Evolutionary conservation across 2,797 vertebrate genomes (phyloP).

Genomic region (Benthosema pterotum): DNA sequence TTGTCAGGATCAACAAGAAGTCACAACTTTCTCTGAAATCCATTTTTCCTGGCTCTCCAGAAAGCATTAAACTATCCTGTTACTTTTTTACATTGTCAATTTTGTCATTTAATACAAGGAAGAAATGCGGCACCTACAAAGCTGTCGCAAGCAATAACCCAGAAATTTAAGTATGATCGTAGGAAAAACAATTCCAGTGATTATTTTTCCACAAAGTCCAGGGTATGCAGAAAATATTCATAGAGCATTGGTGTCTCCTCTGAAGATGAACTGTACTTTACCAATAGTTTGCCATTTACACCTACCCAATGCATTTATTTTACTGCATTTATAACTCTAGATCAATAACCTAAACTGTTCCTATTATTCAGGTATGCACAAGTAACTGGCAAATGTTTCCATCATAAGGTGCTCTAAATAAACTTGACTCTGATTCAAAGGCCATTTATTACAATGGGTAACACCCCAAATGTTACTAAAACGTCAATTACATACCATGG

Average conservation of each 20-base stretch:
- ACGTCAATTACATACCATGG: neutral
- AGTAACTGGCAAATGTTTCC: neutral
- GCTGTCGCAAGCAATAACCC: constrained; percentile 38
- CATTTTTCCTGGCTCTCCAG: constrained; percentile 35
- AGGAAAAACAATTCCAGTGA: constrained; percentile 30
- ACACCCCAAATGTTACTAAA: neutral
- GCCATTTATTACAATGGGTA: too few relatives aligned
- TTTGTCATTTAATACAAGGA: constrained; percentile 54
- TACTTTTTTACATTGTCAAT: constrained; percentile 49
- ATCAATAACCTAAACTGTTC: constrained; percentile 12
- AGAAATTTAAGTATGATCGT: constrained; percentile 18
- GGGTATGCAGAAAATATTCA: constrained; percentile 18
- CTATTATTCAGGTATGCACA: neutral
- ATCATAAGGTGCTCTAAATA: too few relatives aligned
- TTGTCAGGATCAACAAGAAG: constrained; percentile 56
- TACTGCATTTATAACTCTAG: constrained; percentile 18
- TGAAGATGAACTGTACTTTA: constrained; percentile 5
- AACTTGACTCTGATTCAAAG: too few relatives aligned
- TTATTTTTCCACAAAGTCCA: constrained; percentile 5
- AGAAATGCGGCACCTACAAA: constrained; percentile 47
- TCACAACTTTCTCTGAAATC: constrained; percentile 34
- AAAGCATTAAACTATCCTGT: constrained; percentile 55
- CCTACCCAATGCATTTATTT: constrained; percentile 13
- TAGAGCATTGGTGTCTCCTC: constrained; percentile 16
- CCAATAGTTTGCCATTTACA: constrained; percentile 6